Evolutionary conservation across 2,113 vertebrate genomes (phyloP), one percentile per base, ranked within the genome.

Genomic region (Anolis sagrei): DNA sequence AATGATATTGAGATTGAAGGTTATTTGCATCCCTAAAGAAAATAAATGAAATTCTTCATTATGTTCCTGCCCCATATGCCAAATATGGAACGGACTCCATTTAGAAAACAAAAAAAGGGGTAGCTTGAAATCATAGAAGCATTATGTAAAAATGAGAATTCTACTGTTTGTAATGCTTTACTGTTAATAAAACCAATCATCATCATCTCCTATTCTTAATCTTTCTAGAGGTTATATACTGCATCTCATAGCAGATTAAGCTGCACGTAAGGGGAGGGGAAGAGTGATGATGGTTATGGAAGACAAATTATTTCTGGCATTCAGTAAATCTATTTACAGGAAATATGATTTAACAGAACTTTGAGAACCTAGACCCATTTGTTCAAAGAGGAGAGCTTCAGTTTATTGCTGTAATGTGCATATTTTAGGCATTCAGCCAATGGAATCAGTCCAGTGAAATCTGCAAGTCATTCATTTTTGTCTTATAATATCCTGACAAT

Each of bases 401-500:
- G 49, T 49, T 48, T 75, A 27, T 48, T 44, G 39, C 23, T 48
- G 73, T 39, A 75, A 48, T 75, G 44, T 39, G 34, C 23, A 21
- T 36, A 25, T 7, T 75, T 23, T 0, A 1, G 9, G 1, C 23
- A 91, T 32, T 79, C 16, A 86, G 77, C 36, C 0, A 0, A 1
- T 44, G 48, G n/a, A 84, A 89, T 39, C 61, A 85, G 76, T 72
- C 66, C 87, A 83, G 9, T 74, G 89, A 66, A 91, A 86, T 86
- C 34, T 88, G n/a, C 51, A 89, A 85, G 68, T 85, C 74, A 73
- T 44, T 86, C 88, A 49, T 79, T 13, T 64, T 86, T 4, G 18
- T 80, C 79, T 81, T 54, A 87, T 78, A 79, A 93, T 70, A 90
- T 9, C 5, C 83, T 25, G 8, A 88, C 91, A 89, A 85, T 69